These are phyloP conservation scores for Poecilia picta DNA, from an alignment of 2,797 vertebrate genomes.

Conservation along the genomic window DNA sequence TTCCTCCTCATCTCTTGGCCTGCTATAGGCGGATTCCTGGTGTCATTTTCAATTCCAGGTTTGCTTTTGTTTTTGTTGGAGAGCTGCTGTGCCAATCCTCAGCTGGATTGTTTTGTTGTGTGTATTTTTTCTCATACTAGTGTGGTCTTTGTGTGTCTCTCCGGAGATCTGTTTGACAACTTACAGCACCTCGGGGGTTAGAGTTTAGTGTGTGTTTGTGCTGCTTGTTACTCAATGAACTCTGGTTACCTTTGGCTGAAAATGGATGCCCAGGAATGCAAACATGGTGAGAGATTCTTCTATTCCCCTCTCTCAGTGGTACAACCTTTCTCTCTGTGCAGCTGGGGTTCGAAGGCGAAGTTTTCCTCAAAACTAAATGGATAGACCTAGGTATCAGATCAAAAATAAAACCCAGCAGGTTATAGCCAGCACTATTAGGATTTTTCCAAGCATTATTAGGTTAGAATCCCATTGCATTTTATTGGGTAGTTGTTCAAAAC, in stretches of 20 bases:
- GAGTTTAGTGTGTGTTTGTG: slow-evolving; percentile 30
- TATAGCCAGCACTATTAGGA: neutral
- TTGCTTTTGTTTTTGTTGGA: slow-evolving; percentile 22
- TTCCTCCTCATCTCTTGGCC: slow-evolving; percentile 10
- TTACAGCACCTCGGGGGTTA: slow-evolving; percentile 21
- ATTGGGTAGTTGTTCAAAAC: neutral
- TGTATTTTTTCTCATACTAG: slow-evolving; percentile 7
- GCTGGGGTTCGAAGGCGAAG: neutral
- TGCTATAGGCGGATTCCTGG: slow-evolving; percentile 4
- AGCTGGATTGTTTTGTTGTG: slow-evolving; percentile 32
- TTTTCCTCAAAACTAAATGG: neutral
- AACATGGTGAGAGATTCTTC: slow-evolving; percentile 56
- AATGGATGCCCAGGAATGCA: slow-evolving; percentile 55
- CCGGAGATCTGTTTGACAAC: slow-evolving; percentile 33
- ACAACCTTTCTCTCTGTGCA: neutral
- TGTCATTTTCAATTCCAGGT: slow-evolving; percentile 24
- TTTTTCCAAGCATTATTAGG: neutral
- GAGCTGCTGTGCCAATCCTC: slow-evolving; percentile 20
- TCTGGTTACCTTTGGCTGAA: slow-evolving; percentile 47
- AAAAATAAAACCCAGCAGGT: neutral
- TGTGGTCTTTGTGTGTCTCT: slow-evolving; percentile 22
- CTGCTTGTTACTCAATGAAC: slow-evolving; percentile 36
- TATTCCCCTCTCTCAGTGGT: neutral
- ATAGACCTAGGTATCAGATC: neutral
- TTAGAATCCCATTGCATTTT: neutral